Conservation (phyloP, 2,797 vertebrate genomes). For the Atherinosoma microstoma region DNA sequence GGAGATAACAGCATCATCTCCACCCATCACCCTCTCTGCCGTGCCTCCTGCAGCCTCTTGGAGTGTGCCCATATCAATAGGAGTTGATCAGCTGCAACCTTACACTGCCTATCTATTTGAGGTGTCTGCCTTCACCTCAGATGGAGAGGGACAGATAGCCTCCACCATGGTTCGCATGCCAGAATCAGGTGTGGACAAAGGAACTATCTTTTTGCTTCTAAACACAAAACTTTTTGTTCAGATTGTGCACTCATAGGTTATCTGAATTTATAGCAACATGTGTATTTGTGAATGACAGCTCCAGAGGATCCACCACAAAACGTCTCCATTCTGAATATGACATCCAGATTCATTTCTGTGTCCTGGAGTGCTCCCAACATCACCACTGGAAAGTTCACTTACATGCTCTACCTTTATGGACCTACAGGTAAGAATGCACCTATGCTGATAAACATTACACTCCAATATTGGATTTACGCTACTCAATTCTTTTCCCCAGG, state of each 20-base stretch:
- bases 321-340: constrained; percentile 84
- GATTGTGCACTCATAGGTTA: background rate
- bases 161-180: constrained; percentile 95
- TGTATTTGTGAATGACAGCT: constrained; percentile 77
- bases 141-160: constrained; percentile 92
- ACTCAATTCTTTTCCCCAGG: constrained; percentile 73
- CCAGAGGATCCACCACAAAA: constrained; percentile 94
- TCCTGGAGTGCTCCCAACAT: constrained; percentile 89
- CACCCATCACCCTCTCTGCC: constrained; percentile 75
- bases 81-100: constrained; percentile 89
- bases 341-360: constrained; percentile 87
- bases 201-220: background rate
- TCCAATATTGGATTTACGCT: background rate
- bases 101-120: constrained; percentile 96
- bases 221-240: background rate
- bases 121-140: constrained; percentile 94
- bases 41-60: constrained; percentile 88
- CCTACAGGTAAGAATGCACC: constrained; percentile 84
- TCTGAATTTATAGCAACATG: background rate
- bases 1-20: constrained; percentile 81
- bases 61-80: constrained; percentile 92
- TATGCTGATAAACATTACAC: background rate
- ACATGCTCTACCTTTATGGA: constrained; percentile 88
- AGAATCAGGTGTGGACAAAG: constrained; percentile 88
- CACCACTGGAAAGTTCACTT: constrained; percentile 92